These are phyloP conservation scores for Macheiramphus alcinus DNA, from an alignment of 2,113 vertebrate genomes.

Conservation along the genomic window DNA sequence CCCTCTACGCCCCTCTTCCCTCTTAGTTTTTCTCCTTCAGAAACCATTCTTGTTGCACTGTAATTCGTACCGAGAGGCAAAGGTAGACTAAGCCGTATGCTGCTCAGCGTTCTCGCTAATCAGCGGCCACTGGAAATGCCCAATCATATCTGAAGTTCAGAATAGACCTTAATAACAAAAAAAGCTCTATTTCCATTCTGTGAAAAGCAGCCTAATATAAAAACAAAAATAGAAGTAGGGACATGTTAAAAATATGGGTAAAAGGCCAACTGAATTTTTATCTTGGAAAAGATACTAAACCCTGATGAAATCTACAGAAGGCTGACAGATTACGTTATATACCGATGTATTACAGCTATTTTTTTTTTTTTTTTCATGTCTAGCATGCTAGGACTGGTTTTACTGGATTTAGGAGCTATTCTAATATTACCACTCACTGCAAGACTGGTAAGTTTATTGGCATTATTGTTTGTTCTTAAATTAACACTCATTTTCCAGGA, in stretches of 20 bases:
- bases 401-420: not conserved
- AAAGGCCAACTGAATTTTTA: not conserved
- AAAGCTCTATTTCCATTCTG: not conserved
- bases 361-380: not conserved
- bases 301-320: not conserved
- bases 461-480: not conserved
- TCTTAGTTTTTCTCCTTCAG: not conserved
- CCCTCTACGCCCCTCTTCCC: not conserved
- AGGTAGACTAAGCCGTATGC: not conserved
- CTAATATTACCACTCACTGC: fast-evolving
- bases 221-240: not conserved
- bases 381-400: not conserved
- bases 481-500: not conserved
- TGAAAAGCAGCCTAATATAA: not conserved
- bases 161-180: not conserved
- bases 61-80: not conserved
- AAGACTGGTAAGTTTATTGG: not conserved
- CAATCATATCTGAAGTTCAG: not conserved
- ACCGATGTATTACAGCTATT: not conserved
- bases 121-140: not conserved
- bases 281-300: not conserved
- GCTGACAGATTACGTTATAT: not conserved
- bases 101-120: not conserved
- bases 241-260: not conserved
- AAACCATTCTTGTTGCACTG: not conserved